Base-by-base conservation (phyloP, 2,113 vertebrate genomes). In the Toxotes jaculatrix region DNA sequence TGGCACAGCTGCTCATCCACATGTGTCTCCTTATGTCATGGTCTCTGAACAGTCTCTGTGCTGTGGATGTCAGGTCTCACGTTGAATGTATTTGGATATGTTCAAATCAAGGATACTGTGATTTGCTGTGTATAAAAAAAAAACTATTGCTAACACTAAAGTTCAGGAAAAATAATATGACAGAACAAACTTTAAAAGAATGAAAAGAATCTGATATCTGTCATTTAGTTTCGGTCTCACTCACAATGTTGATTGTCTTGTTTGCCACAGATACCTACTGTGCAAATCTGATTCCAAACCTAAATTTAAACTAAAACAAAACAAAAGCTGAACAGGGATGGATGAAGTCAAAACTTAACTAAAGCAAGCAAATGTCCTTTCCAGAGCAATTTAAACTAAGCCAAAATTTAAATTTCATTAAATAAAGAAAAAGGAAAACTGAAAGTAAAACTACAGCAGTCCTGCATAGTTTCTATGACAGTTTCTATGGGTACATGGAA, bases 21-120 rank as follows among this genome's bases (percentile, higher is more conserved):
- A 89, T 87, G 80, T 86, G 80, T 89, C 74, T 69, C 83, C 78
- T 81, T 77, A 69, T 75, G 74, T 87, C 86, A 86, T 49, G n/a
- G 34, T 23, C 38, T 63, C 62, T 56, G 60, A 78, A 43, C 36
- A 63, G 53, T 53, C 47, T 19, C 70, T 38, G 34, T 42, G 61
- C 63, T 57, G 60, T 23, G 53, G 23, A 63, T 72, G 65, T 85
- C 75, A 80, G 12, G 47, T 49, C 74, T 78, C 65, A 40, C 27
- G 70, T n/a, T 74, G 27, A 27, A 56, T 56, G 45, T 34, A 1
- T 66, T 63, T 80, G 53, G 5, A 70, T 65, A 42, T 1, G 31
- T 63, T 38, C 11, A 16, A 17, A 65, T 19, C 21, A 57, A 32
- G 21, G 34, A 77, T n/a, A 38, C 1, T n/a, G 21, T 21, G 12